These are phyloP conservation scores for Orthosia gothica DNA, from an alignment of 2,888 invertebrate species.

Conservation along the genomic window DNA sequence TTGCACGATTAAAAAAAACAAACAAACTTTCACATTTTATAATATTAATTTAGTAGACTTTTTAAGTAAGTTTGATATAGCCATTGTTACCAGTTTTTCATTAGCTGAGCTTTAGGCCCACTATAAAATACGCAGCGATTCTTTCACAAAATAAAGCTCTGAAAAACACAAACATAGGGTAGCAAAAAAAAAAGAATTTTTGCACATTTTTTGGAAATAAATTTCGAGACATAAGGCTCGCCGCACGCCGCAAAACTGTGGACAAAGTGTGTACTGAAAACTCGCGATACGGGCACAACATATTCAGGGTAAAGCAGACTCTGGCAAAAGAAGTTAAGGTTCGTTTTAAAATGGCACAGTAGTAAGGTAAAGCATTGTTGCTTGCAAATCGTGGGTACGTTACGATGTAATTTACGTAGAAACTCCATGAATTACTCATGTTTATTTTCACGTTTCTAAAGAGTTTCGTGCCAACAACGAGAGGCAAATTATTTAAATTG, in stretches of 20 bases:
- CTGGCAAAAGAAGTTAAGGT: not conserved
- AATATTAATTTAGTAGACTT: too few relatives aligned
- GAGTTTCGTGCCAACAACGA: slow-evolving; percentile 50
- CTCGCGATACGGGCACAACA: slow-evolving; percentile 36
- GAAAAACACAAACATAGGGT: slow-evolving; percentile 2
- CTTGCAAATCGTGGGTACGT: slow-evolving; percentile 42
- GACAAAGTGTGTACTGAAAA: slow-evolving; percentile 40
- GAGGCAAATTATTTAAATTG: slow-evolving; percentile 45
- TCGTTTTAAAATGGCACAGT: slow-evolving; percentile 27
- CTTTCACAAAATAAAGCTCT: slow-evolving; percentile 16
- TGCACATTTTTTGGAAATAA: slow-evolving; percentile 18
- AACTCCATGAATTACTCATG: slow-evolving; percentile 39
- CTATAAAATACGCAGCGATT: not conserved
- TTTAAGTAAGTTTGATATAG: not conserved
- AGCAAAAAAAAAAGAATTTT: slow-evolving; percentile 30
- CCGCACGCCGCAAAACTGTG: slow-evolving; percentile 61
- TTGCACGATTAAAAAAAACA: too few relatives aligned
- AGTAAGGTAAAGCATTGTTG: slow-evolving; percentile 27
- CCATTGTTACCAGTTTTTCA: not conserved
- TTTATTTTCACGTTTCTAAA: slow-evolving; percentile 59
- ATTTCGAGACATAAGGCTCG: slow-evolving; percentile 26
- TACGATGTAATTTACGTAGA: slow-evolving; percentile 55
- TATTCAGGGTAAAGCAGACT: slow-evolving; percentile 6
- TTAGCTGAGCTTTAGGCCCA: not conserved
- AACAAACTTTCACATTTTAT: too few relatives aligned